Evolutionary conservation across 1,140 invertebrate genomes (phyloP).

Genomic region (Helicoverpa armigera): DNA sequence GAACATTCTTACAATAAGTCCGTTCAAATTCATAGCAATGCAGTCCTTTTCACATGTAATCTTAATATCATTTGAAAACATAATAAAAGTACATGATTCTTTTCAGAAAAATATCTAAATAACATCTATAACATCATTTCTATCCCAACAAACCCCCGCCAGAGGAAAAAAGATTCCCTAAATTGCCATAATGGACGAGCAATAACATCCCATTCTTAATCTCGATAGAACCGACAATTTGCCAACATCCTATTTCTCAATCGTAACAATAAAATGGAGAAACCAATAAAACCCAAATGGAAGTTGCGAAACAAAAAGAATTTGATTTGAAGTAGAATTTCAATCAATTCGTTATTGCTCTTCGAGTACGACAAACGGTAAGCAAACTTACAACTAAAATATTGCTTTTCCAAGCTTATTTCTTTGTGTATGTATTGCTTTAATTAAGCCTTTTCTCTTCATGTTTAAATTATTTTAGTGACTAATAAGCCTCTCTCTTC

Average conservation of each 20-base stretch:
- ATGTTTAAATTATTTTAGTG: too few relatives aligned
- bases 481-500: too few relatives aligned
- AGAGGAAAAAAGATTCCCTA: neutral
- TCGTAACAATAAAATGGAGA: conserved; percentile 70
- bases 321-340: conserved; percentile 73
- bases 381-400: conserved; percentile 36
- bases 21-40: too few relatives aligned
- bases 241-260: conserved; percentile 58
- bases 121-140: neutral
- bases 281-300: conserved; percentile 73
- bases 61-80: too few relatives aligned
- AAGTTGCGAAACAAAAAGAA: conserved; percentile 72
- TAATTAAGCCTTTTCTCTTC: neutral
- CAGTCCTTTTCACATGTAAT: too few relatives aligned
- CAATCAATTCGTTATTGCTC: conserved; percentile 66
- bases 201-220: conserved; percentile 10
- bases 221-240: conserved; percentile 24
- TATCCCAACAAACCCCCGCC: neutral
- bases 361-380: conserved; percentile 43
- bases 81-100: too few relatives aligned
- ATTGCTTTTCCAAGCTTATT: conserved; percentile 4
- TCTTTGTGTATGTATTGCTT: neutral
- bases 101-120: too few relatives aligned
- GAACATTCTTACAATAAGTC: too few relatives aligned
- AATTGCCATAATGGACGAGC: neutral